A percentile compares a stretch with the other conserved stretches of the same genome.
These are phyloP conservation scores for Pantherophis guttatus DNA, from an alignment of 2,113 vertebrate species.

Conservation along the genomic window DNA sequence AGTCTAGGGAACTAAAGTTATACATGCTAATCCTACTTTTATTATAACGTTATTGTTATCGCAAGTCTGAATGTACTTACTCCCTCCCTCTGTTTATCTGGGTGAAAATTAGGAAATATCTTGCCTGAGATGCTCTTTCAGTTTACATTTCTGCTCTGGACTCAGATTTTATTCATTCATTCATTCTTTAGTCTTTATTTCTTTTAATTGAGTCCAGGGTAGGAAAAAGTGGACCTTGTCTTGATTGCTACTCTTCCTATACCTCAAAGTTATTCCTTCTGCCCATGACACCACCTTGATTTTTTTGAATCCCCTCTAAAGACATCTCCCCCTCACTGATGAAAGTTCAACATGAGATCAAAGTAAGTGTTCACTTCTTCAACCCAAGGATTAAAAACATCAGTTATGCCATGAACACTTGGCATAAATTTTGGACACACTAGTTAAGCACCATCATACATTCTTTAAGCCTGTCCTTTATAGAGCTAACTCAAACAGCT, in stretches of 20 bases:
- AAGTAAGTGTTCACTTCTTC: not conserved
- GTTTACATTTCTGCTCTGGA: not conserved
- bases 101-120: not conserved
- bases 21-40: not conserved
- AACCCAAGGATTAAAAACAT: not conserved
- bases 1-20: not conserved
- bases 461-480: not conserved
- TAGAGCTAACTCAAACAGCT: not conserved
- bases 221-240: not conserved
- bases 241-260: not conserved
- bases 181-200: not conserved
- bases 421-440: not conserved
- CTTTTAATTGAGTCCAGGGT: not conserved
- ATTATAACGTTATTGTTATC: not conserved
- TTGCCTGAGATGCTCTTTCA: not conserved
- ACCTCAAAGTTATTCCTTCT: not conserved
- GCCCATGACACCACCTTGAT: not conserved
- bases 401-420: not conserved
- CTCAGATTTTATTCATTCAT: not conserved
- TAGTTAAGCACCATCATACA: not conserved
- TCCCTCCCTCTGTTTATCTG: not conserved
- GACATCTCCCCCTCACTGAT: not conserved
- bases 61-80: not conserved
- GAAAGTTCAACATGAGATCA: not conserved
- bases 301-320: not conserved